Evolutionary conservation across 2,797 vertebrate species (phyloP).

Genomic region (Urosaurus nigricauda): DNA sequence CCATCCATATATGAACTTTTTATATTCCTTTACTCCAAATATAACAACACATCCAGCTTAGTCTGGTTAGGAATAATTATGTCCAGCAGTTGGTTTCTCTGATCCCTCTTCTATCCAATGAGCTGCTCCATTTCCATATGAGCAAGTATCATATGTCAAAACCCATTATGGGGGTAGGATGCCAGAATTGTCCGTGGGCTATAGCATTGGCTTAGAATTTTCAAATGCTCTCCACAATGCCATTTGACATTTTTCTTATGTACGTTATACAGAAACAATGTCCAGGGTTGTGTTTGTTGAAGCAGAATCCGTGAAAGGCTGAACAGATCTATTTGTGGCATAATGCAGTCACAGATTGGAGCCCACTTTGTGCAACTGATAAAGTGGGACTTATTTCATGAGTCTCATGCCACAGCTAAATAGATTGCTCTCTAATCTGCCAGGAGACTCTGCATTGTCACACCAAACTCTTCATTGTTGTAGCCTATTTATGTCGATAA

Average conservation of each 20-base stretch:
- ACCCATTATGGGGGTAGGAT: background rate
- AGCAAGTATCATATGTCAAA: background rate
- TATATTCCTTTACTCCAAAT: background rate
- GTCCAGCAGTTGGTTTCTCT: background rate
- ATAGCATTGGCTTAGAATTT: background rate
- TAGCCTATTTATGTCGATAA: no score
- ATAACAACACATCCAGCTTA: background rate
- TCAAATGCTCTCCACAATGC: background rate
- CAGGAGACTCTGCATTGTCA: no score
- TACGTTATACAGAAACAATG: background rate
- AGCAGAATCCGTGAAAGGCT: background rate
- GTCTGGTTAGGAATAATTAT: background rate
- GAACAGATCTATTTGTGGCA: background rate
- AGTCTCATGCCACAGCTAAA: no score
- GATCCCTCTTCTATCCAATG: background rate
- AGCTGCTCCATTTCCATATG: background rate
- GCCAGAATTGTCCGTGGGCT: background rate
- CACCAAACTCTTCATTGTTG: background rate
- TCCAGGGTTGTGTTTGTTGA: background rate
- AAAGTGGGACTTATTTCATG: no score
- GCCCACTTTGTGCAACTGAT: background rate
- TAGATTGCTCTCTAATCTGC: no score
- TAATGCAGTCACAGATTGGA: background rate
- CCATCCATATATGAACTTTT: background rate
- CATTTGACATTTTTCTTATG: conserved; percentile 17